These are phyloP conservation scores for Elymnias hypermnestra DNA, from an alignment of 1,140 invertebrate species.

Conservation along the genomic window DNA sequence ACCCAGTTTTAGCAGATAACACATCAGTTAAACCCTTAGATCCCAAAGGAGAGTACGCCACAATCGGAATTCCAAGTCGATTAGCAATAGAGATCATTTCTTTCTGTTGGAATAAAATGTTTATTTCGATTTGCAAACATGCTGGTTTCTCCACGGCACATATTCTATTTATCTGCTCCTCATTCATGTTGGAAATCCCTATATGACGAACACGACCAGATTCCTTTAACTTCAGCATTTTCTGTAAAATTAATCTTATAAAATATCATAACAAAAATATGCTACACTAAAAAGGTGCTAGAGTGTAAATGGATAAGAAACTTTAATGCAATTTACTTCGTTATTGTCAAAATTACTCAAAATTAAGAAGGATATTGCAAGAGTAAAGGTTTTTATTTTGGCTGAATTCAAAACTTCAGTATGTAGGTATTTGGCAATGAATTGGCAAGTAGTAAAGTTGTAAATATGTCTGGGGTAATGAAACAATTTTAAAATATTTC, in stretches of 20 bases:
- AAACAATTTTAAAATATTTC: too few relatives aligned
- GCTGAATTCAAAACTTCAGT: too few relatives aligned
- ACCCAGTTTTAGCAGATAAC: slow-evolving; percentile 61
- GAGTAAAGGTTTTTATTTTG: too few relatives aligned
- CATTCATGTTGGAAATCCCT: slow-evolving; percentile 87
- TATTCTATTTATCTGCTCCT: slow-evolving; percentile 80
- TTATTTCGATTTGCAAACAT: slow-evolving; percentile 87
- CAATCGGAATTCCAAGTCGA: slow-evolving; percentile 82
- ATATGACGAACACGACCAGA: slow-evolving; percentile 81
- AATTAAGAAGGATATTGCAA: too few relatives aligned
- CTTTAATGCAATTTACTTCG: too few relatives aligned
- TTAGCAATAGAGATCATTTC: slow-evolving; percentile 83
- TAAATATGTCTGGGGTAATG: too few relatives aligned
- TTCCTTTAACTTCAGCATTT: slow-evolving; percentile 83
- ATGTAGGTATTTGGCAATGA: too few relatives aligned
- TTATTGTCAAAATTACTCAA: too few relatives aligned
- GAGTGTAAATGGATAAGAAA: not conserved
- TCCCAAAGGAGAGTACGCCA: slow-evolving; percentile 90
- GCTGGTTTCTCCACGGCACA: slow-evolving; percentile 79
- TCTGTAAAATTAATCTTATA: slow-evolving; percentile 61
- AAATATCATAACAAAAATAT: too few relatives aligned
- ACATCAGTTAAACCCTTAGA: slow-evolving; percentile 79
- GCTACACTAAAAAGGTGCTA: too few relatives aligned
- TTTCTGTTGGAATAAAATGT: slow-evolving; percentile 89
- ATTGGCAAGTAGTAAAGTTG: too few relatives aligned